These are phyloP conservation scores for Orchestia grillus DNA, from an alignment of 1,140 invertebrate genomes.

Conservation along the genomic window DNA sequence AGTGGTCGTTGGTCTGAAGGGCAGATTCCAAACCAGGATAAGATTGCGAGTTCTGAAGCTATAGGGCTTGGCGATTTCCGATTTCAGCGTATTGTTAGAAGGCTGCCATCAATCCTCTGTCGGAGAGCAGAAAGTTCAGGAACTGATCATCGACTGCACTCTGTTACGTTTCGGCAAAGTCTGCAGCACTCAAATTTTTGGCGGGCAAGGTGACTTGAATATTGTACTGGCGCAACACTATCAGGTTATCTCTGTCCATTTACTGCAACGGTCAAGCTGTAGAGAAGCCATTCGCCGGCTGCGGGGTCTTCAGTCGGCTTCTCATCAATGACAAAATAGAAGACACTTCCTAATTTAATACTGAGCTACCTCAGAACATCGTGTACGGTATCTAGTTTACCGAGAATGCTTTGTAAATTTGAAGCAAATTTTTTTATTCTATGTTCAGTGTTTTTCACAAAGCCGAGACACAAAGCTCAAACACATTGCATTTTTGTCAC, in stretches of 20 bases:
- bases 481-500: background rate
- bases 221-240: conserved; percentile 14
- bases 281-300: background rate
- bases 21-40: background rate
- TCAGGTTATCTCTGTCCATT: conserved; percentile 25
- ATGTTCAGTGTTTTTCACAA: background rate
- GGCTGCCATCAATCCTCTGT: background rate
- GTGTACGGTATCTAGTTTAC: background rate
- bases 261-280: background rate
- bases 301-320: background rate
- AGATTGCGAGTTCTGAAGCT: background rate
- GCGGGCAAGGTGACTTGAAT: background rate
- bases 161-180: background rate
- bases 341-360: background rate
- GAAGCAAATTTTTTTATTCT: background rate
- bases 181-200: background rate
- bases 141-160: background rate
- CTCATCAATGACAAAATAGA: background rate
- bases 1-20: background rate
- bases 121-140: background rate
- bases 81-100: background rate
- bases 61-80: background rate
- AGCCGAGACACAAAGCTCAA: background rate
- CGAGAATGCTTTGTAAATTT: background rate
- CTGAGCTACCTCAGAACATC: background rate